These are phyloP conservation scores for Carlito syrichta DNA, from an alignment of 2,113 vertebrate genomes.

Conservation along the genomic window DNA sequence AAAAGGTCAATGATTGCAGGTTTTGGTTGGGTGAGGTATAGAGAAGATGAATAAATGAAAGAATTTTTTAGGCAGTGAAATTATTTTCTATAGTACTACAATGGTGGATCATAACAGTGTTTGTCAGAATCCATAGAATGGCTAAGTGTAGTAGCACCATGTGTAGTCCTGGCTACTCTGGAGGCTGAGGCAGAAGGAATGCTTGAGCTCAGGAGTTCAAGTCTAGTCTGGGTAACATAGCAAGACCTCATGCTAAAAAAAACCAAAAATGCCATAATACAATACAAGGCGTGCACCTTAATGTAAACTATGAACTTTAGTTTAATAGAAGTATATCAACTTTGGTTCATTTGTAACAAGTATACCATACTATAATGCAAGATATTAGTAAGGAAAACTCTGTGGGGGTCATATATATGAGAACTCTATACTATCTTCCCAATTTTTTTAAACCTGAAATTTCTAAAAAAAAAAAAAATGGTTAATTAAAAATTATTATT, in stretches of 20 bases:
- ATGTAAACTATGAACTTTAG: background rate
- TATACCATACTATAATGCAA: background rate
- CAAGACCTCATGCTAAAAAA: background rate
- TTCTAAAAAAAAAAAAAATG: background rate
- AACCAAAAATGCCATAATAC: background rate
- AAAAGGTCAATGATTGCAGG: background rate
- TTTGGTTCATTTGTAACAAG: background rate
- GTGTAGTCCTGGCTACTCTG: background rate
- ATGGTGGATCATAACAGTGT: background rate
- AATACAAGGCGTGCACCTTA: background rate
- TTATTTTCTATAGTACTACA: background rate
- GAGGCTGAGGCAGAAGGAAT: background rate
- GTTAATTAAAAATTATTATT: background rate
- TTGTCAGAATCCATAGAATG: background rate
- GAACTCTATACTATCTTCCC: background rate
- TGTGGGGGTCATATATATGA: background rate
- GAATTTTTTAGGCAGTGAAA: background rate
- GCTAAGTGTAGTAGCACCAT: background rate
- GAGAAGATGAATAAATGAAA: background rate
- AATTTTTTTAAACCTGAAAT: background rate
- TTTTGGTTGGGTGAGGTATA: background rate
- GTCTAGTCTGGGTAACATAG: background rate
- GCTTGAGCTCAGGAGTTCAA: background rate
- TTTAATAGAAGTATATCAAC: background rate
- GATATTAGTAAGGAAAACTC: background rate